These are phyloP conservation scores for Exephanes ischioxanthus DNA, from an alignment of 2,888 invertebrate genomes.

Conservation along the genomic window DNA sequence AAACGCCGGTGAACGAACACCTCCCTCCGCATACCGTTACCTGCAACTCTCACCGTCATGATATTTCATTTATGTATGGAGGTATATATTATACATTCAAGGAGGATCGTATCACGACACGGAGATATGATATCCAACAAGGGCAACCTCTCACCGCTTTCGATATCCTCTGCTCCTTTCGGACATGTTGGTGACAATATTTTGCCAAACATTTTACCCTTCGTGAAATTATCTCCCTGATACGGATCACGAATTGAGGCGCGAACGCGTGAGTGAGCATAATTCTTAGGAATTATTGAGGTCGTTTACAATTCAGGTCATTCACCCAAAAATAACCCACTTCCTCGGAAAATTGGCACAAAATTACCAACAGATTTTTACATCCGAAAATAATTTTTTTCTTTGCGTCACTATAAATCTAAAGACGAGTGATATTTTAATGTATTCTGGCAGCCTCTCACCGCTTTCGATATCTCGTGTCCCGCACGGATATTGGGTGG, in stretches of 20 bases:
- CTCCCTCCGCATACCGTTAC: conserved; percentile 54
- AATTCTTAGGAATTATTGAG: background rate
- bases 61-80: conserved; percentile 53
- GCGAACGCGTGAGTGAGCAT: background rate
- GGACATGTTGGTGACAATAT: background rate
- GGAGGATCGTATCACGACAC: conserved; percentile 4
- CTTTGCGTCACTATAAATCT: too few species aligned
- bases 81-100: conserved; percentile 40
- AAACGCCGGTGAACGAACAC: conserved; percentile 36
- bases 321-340: too few species aligned
- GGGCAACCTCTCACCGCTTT: conserved; percentile 8
- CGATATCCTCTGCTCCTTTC: background rate
- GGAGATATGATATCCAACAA: background rate
- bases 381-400: too few species aligned
- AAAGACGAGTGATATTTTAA: too few species aligned
- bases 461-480: too few species aligned
- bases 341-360: too few species aligned
- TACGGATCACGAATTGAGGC: background rate
- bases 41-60: conserved; percentile 22
- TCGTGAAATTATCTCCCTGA: background rate
- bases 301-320: too few species aligned
- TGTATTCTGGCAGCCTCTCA: too few species aligned
- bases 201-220: background rate
- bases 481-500: too few species aligned
- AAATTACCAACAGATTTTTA: too few species aligned